Conservation (phyloP, 2,888 invertebrate genomes). For the Eupithecia centaureata region DNA sequence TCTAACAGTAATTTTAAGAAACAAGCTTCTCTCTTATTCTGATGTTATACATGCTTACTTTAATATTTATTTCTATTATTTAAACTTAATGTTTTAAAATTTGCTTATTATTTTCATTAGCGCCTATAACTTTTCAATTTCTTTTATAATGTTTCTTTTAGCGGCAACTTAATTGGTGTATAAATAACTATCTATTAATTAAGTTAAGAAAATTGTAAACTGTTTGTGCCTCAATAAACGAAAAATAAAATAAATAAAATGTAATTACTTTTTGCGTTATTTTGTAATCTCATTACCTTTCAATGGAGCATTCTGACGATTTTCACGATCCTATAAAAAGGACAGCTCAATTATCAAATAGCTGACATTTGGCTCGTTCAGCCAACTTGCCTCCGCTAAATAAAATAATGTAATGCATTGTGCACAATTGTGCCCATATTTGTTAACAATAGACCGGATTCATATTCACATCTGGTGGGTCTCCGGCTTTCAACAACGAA, state of each 20-base stretch:
- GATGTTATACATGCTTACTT: no score
- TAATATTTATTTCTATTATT: no score
- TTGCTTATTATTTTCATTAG: no score
- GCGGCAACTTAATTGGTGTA: no score
- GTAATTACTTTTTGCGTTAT: not conserved
- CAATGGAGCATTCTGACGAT: not conserved
- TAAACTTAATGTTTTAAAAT: no score
- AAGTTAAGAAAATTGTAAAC: no score
- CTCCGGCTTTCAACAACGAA: conserved; percentile 41
- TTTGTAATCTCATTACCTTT: not conserved
- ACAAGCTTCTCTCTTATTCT: no score
- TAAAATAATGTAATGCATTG: conserved; percentile 76
- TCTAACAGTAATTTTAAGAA: no score
- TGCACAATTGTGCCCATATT: conserved; percentile 78
- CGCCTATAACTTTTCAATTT: no score
- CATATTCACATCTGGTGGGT: conserved; percentile 74
- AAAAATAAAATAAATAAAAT: not conserved
- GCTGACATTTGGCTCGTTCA: conserved; percentile 74
- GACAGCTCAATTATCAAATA: conserved; percentile 75
- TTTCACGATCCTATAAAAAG: conserved; percentile 46
- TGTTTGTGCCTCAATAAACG: no score
- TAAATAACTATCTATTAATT: no score
- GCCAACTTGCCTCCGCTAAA: conserved; percentile 68
- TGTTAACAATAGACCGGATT: conserved; percentile 76
- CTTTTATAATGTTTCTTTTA: no score